Evolutionary conservation across 2,888 invertebrate genomes (phyloP), one percentile per base, ranked within the genome.

Genomic region (Neoascia interrupta): DNA sequence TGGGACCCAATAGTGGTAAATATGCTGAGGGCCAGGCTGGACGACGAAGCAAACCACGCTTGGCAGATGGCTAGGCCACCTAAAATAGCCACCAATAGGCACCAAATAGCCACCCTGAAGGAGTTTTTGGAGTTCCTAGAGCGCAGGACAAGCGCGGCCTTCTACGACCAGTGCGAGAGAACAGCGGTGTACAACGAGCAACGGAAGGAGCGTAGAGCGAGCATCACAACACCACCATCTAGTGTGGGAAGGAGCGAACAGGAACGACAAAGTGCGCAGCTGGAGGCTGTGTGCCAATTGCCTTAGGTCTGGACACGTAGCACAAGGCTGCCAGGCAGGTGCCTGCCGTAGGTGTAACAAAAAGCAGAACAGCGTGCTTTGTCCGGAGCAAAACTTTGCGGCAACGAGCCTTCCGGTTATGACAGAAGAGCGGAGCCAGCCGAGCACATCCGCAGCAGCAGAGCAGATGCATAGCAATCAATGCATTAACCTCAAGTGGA

Each of bases 41-140:
- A 49, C n/a, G n/a, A 10, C 1, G 49, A 49, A 49, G 31, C 31
- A 4, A 49, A 49, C 5, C 49, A 31, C 31, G 31, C 49, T 1
- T 49, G 18, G 11, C 31, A 49, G 31, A 31, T 49, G 31, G n/a
- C 31, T 3, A 23, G 49, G 10, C 28, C 1, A 26, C n/a, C n/a
- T n/a, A n/a, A n/a, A n/a, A n/a, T n/a, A n/a, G n/a, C n/a, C n/a
- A n/a, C n/a, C n/a, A 28, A 47, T n/a, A 8, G 26, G 2, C 2
- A 15, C 8, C 5, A 47, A 26, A 31, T 49, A 5, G 16, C 49
- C 10, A 31, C 26, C 5, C 10, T 39, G 16, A 1, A 11, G 23
- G 45, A 21, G 6, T 23, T 21, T 13, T 1, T 23, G 1, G 5
- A 23, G 23, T 49, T 49, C 10, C 16, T 31, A n/a, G 49, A 49